Evolutionary conservation across 2,797 vertebrate species (phyloP).

Genomic region (Brachyrhaphis roseni): DNA sequence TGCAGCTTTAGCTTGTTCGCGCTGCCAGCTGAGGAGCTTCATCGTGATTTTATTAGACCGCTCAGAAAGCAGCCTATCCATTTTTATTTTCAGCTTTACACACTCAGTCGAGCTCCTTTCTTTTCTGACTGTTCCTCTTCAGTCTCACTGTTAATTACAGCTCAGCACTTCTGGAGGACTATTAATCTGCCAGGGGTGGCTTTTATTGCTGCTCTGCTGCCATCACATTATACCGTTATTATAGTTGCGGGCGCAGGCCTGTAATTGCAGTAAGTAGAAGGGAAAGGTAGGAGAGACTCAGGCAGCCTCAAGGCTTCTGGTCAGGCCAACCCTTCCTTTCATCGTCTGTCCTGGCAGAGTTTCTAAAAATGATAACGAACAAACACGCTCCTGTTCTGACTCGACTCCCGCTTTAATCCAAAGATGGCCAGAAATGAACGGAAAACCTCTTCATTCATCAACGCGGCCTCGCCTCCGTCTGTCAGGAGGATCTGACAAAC

Average conservation of each 20-base stretch:
- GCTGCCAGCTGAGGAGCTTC: constrained; percentile 29
- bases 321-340: constrained; percentile 46
- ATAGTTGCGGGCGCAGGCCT: constrained; percentile 81
- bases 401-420: constrained; percentile 44
- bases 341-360: constrained; percentile 56
- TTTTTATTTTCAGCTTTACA: constrained; percentile 53
- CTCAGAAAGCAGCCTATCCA: constrained; percentile 43
- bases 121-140: constrained; percentile 54
- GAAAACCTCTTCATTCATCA: constrained; percentile 30
- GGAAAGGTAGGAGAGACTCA: constrained; percentile 75
- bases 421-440: constrained; percentile 10
- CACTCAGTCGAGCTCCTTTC: constrained; percentile 46
- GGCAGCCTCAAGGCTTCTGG: constrained; percentile 70
- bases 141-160: constrained; percentile 84
- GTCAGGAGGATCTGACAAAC: constrained; percentile 25
- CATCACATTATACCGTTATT: constrained; percentile 86
- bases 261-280: constrained; percentile 84
- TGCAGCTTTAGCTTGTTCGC: constrained; percentile 15
- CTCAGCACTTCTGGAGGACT: constrained; percentile 73
- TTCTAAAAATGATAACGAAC: constrained; percentile 71
- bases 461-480: constrained; percentile 24
- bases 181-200: constrained; percentile 85
- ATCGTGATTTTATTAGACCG: constrained; percentile 52
- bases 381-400: constrained; percentile 69
- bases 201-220: constrained; percentile 84